Evolutionary conservation across 2,888 invertebrate species (phyloP), one percentile per base, ranked within the genome.

Genomic region (Melanchra persicariae): DNA sequence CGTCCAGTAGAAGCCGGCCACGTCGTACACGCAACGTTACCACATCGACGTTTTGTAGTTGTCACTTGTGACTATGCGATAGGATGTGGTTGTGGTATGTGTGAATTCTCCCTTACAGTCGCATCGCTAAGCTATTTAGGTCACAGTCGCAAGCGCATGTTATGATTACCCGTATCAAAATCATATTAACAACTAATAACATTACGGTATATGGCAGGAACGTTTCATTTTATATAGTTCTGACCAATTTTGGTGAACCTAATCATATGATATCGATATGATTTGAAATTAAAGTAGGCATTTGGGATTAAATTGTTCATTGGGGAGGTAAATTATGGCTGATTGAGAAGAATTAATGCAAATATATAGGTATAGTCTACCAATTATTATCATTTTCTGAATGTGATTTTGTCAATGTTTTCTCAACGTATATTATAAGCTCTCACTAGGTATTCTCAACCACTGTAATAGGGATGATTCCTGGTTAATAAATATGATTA

Each of bases 61-160:
- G 30, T 30, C 30, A 30, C 30, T 30, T 6, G 6, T 2, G 4
- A 30, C 30, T 30, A 30, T 30, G 30, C 30, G 30, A 30, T 30
- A 4, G 2, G 30, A 6, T 30, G 30, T 30, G 30, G 30, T 30
- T 30, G 30, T 30, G 30, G n/a, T n/a, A n/a, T n/a, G 40, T 40
- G 40, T 40, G 40, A 40, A 40, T 40, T 12, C 40, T 12, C 12
- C 40, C 15, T 43, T 43, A 55, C 40, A 63, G 58, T 17, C 58
- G 45, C 74, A 54, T 74, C 73, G 24, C 74, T 59, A 24, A 74
- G 47, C 63, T 51, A 73, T 72, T 73, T 52, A 59, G 73, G 73
- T n/a, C 73, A 59, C 37, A 45, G 58, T 74, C 40, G 74, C 74
- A 47, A 30, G 51, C 52, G 45, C 74, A 73, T 74, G 47, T 61